Evolutionary conservation across 2,113 vertebrate genomes (phyloP), one percentile per base, ranked within the genome.

Genomic region (Sander vitreus): DNA sequence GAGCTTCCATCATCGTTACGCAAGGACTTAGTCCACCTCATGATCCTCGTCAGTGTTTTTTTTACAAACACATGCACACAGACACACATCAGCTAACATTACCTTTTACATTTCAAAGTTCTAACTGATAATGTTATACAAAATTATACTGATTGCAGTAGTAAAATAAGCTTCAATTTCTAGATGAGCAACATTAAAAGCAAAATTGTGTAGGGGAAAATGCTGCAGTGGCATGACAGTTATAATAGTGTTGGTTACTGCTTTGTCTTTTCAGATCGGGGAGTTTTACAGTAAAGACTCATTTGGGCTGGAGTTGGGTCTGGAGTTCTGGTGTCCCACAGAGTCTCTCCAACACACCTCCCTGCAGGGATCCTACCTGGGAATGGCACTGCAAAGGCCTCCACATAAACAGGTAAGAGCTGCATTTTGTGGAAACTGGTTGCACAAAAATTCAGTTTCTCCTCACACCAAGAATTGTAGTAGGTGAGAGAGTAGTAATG

Each of bases 281-380:
- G 97, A 99, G 74, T 94, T 99, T 67, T 99, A 99, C 50, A 95
- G 91, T 84, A 98, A 96, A 58, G 98, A 99, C 59, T 90, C 96
- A 2, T 99, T 98, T 88, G 96, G 96, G 19, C 74, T 99, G 84
- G 98, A 99, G 75, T 94, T 99, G 80, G 96, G 95, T 14, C 93
- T 97, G 21, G 98, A 99, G 71, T 99, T 97, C 87, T 99, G 98
- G 98, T 99, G 97, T 91, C 98, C 97, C 0, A 96, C 97, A 0
- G 98, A 99, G 80, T 97, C 98, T 45, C 93, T 99, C 64, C 98
- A 99, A 50, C 98, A 98, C 92, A 96, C 95, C 1, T 96, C 97
- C 2, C 91, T 99, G 66, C 96, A 97, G 89, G 98, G 97, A 1
- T 97, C 98, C 58, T 99, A 97, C 78, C 93, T 99, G 55, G 98